Evolutionary conservation across 2,888 invertebrate genomes (phyloP).

Genomic region (Thymelicus sylvestris): DNA sequence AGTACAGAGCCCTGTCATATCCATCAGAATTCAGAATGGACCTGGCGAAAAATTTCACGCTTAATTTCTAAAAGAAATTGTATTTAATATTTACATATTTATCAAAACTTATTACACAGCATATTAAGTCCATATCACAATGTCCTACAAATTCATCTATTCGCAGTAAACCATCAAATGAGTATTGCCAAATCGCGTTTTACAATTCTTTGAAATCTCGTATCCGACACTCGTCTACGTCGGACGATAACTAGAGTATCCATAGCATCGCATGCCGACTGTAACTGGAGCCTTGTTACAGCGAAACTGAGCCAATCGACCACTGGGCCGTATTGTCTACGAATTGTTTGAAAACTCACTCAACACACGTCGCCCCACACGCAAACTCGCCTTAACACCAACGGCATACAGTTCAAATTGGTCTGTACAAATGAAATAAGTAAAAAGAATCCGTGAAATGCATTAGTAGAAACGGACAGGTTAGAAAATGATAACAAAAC

Average conservation of each 20-base stretch:
- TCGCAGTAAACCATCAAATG: not conserved
- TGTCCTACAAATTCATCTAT: not conserved
- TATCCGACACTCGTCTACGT: conserved; percentile 7
- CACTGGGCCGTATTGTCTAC: conserved; percentile 64
- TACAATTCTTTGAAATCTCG: not conserved
- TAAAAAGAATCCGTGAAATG: conserved; percentile 30
- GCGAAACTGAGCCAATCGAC: conserved; percentile 43
- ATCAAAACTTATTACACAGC: no score
- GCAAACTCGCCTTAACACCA: not conserved
- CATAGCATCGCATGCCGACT: conserved; percentile 9
- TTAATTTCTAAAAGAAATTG: no score
- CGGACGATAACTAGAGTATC: conserved; percentile 17
- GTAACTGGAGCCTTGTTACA: conserved; percentile 46
- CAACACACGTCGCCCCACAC: conserved; percentile 24
- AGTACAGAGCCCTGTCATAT: no score
- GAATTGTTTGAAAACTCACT: conserved; percentile 61
- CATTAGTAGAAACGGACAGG: conserved; percentile 31
- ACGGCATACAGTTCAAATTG: conserved; percentile 9
- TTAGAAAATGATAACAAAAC: conserved; percentile 27
- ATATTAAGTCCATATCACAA: no score
- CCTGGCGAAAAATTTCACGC: no score
- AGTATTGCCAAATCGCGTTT: not conserved
- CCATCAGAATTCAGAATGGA: no score
- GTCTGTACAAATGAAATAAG: not conserved
- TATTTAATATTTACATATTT: no score